Percentiles rank a stretch among this genome's conserved stretches.
Evolutionary conservation across 2,113 vertebrate species (phyloP).

Genomic region (Todiramphus chloris): DNA sequence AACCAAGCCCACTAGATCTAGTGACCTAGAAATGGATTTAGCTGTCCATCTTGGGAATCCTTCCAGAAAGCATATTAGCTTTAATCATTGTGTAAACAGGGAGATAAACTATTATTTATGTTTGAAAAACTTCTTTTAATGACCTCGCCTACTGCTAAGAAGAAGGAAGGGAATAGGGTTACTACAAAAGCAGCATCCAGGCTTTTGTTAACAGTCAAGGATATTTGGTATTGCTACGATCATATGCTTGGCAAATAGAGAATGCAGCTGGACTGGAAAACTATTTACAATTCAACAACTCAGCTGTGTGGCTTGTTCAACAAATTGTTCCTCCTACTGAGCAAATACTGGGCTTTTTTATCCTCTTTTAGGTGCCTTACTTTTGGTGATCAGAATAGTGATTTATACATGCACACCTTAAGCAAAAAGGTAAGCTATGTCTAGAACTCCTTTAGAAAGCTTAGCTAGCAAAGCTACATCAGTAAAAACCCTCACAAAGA

Average conservation of each 20-base stretch:
- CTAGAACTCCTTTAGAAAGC: neutral
- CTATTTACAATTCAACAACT: conserved; percentile 8
- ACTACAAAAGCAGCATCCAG: neutral
- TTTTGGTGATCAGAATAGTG: neutral
- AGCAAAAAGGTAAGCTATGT: neutral
- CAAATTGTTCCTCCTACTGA: neutral
- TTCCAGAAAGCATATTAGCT: neutral
- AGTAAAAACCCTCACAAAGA: neutral
- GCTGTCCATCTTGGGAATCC: neutral
- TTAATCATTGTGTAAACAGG: neutral
- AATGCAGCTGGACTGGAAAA: neutral
- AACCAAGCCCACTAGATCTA: neutral
- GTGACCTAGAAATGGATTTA: neutral
- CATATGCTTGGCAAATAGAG: neutral
- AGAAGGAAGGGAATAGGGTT: neutral
- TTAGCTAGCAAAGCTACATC: neutral
- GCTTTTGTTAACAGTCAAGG: neutral
- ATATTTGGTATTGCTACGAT: neutral
- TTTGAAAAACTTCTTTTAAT: neutral
- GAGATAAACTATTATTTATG: neutral
- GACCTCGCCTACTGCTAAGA: neutral
- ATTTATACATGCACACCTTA: neutral
- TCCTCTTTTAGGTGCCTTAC: neutral
- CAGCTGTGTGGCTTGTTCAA: neutral
- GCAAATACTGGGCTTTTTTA: neutral